Evolutionary conservation across 2,113 vertebrate species (phyloP).

Genomic region (Leptocoma aspasia): DNA sequence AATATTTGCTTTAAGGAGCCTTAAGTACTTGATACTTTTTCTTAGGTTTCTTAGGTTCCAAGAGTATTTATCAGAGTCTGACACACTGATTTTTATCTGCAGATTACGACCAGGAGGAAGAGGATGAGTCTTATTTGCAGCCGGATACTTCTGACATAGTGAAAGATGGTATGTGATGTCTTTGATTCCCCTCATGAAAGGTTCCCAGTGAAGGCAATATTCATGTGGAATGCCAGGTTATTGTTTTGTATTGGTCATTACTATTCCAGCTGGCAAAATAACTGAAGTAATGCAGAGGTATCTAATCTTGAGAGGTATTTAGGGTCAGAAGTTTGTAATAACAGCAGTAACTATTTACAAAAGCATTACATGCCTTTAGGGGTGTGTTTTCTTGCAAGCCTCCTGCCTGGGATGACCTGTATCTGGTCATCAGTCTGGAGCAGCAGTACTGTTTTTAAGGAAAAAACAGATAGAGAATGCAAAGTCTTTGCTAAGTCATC

Average conservation of each 20-base stretch:
- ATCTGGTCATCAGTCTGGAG: not conserved
- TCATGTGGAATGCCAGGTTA: not conserved
- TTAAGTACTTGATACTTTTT: not conserved
- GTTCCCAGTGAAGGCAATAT: not conserved
- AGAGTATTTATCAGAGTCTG: not conserved
- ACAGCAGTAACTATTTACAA: not conserved
- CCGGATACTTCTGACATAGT: slow-evolving; percentile 73
- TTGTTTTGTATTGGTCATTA: not conserved
- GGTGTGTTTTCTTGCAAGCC: not conserved
- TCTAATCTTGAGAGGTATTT: not conserved
- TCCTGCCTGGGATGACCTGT: not conserved
- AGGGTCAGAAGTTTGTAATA: not conserved
- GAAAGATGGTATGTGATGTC: slow-evolving; percentile 65
- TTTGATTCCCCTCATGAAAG: not conserved
- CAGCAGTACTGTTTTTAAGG: not conserved
- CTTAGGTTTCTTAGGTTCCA: not conserved
- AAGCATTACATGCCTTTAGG: not conserved
- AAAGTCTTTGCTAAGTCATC: not conserved
- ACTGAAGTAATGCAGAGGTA: not conserved
- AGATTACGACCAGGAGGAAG: slow-evolving; percentile 86
- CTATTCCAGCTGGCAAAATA: not conserved
- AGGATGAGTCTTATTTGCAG: slow-evolving; percentile 85
- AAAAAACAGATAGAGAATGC: not conserved
- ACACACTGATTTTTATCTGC: not conserved
- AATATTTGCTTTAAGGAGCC: not conserved